Evolutionary conservation across 37 sponge, comb jelly and placozoan genomes (phyloP), one percentile per base, ranked within the genome.

Genomic region (Mnemiopsis leidyi): DNA sequence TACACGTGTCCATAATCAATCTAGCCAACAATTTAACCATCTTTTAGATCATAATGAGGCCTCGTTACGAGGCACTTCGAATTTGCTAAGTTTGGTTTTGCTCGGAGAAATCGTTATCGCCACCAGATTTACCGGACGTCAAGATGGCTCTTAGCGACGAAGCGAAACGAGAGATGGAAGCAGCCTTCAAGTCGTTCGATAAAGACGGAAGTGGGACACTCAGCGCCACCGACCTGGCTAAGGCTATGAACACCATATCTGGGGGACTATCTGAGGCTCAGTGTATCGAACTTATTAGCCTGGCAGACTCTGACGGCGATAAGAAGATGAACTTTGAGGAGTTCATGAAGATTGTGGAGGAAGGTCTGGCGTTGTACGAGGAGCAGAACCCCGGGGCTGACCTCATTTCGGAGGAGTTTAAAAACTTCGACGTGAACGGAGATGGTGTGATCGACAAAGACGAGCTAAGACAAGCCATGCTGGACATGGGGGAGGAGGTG

Each of bases 391-490:
- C 73, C 24, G 79, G 79, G 3, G 79, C 26, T 3, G 79, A 77
- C 32, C 26, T 77, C 32, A 77, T 77, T 32, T 31, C 20, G 36
- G 79, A 77, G 79, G 79, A 77, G 36, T 77, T 77, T 36, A 77
- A 77, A 32, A 32, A 13, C 26, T 77, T 77, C 79, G 79, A 77
- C 79, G 32, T 31, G 79, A 77, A 77, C 36, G 79, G 79, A 1
- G 79, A 77, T 36, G 79, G 79, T 20, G 30, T 32, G 32, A 77
- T 77, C 21, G 79, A 77, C 36, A 28, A 32, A 32, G 79, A 77
- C 35, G 79, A 77, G 79, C 79, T 77, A 36, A 28, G 79, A 32
- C 36, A 31, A 13, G 79, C 79, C 79, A 77, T 77, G 79, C 33
- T 34, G 35, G 79, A 32, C 5, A 77, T 77, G 79, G 79, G 79